A percentile compares a stretch with the other conserved stretches of the same genome.
These are phyloP conservation scores for Aphelocoma californica DNA, from an alignment of 2,797 vertebrate genomes.

Conservation along the genomic window DNA sequence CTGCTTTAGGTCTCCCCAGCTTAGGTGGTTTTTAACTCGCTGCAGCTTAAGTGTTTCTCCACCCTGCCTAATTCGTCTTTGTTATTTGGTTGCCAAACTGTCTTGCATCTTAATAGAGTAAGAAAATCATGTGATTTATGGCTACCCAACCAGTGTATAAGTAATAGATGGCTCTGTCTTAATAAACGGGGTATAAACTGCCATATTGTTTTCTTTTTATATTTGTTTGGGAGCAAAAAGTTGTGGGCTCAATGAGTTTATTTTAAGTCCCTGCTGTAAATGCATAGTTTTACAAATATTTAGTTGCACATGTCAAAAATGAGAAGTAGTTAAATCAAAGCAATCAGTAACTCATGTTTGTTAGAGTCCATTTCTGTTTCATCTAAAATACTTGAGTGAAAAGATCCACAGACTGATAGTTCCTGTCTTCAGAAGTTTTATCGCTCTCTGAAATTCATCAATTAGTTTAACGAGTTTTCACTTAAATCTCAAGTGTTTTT, in stretches of 20 bases:
- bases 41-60: slow-evolving; percentile 25
- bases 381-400: not conserved
- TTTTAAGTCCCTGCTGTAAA: not conserved
- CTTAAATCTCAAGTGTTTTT: not conserved
- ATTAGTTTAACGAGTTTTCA: not conserved
- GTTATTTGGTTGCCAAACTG: slow-evolving; percentile 37
- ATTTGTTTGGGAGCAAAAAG: slow-evolving; percentile 13
- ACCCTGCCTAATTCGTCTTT: slow-evolving; percentile 17
- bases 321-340: not conserved
- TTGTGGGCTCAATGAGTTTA: not conserved
- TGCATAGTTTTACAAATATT: not conserved
- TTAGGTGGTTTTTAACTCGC: not conserved
- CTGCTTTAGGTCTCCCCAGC: not conserved
- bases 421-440: not conserved
- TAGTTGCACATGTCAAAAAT: not conserved
- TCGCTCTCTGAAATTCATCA: not conserved
- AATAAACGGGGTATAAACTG: slow-evolving; percentile 59
- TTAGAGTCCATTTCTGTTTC: not conserved
- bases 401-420: not conserved
- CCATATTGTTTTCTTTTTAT: slow-evolving; percentile 15
- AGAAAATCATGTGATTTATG: slow-evolving; percentile 50
- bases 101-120: slow-evolving; percentile 31
- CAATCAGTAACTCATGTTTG: not conserved
- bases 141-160: slow-evolving; percentile 38
- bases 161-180: slow-evolving; percentile 52